Base-by-base conservation (phyloP, 2,113 vertebrate genomes). In the Chionodraco myersi region DNA sequence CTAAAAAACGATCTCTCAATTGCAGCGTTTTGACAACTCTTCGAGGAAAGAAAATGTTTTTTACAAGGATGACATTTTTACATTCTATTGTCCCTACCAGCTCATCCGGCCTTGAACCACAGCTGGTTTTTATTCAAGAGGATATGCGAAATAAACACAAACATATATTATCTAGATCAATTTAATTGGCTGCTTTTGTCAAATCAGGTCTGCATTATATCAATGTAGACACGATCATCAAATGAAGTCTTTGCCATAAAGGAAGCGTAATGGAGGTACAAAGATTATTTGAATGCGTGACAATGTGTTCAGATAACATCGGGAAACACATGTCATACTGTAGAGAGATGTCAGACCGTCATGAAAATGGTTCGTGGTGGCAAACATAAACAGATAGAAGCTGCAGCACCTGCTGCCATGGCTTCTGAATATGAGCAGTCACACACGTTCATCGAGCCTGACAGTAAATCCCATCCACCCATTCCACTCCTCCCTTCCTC, bases 301-400 rank as follows among this genome's bases (percentile, higher is more conserved):
- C 67, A 76, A 41, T 41, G 36, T 41, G 54, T 74, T 81, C 51
- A 75, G 69, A 79, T 85, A 79, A 68, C 18, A 30, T 6, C 16
- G 52, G 3, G 12, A 30, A 2, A 52, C 75, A 30, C 69, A 4
- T 52, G 63, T 67, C 26, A 15, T 36, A 54, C 23, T 7, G 6
- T 47, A n/a, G 48, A 68, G 53, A 52, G 36, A 60, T 73, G 72
- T 85, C 82, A 59, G 48, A 30, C 67, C 72, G 47, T 73, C 51
- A 44, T 11, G 66, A 44, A 56, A 56, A 23, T 18, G 1, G 15
- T 83, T 79, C 85, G 68, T 26, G 71, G 47, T 60, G 67, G 12
- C 62, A 59, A 58, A 81, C 59, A 70, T 72, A 68, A 63, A 76
- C 53, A 72, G 74, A 88, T 63, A 75, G 56, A 81, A 47, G 54